Evolutionary conservation across 2,888 invertebrate genomes (phyloP).

Genomic region (Phengaris arion): DNA sequence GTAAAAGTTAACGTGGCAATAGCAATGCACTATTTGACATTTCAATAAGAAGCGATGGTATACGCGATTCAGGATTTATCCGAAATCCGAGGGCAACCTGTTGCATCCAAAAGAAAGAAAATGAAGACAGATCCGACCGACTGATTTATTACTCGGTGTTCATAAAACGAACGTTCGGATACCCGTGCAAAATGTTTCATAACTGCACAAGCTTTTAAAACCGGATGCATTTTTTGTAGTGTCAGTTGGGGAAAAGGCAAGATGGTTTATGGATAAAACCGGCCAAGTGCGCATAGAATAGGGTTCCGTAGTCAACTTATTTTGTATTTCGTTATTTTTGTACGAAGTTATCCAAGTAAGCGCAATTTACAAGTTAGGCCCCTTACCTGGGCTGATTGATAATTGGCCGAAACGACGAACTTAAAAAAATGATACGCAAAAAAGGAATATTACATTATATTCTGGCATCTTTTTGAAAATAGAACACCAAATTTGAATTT

Average conservation of each 20-base stretch:
- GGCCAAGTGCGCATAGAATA: background rate
- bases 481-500: too few species aligned
- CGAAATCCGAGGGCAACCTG: conserved; percentile 26
- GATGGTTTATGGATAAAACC: background rate
- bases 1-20: background rate
- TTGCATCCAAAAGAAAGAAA: conserved; percentile 26
- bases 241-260: background rate
- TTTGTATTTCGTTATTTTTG: too few species aligned
- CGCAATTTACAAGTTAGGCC: too few species aligned
- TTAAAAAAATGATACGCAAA: too few species aligned
- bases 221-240: background rate
- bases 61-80: background rate
- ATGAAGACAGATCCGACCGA: conserved; percentile 18
- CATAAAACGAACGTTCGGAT: conserved; percentile 22
- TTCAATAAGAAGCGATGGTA: background rate
- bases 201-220: background rate
- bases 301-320: background rate
- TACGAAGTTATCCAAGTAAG: too few species aligned
- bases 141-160: conserved; percentile 26
- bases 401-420: too few species aligned
- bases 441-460: too few species aligned
- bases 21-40: background rate
- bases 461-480: too few species aligned
- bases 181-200: conserved; percentile 14
- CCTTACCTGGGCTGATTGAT: too few species aligned